Percentiles rank a stretch among this genome's conserved stretches.
phyloP scores from a whole-genome alignment of 1,140 invertebrate species.

The Drosophila sp. region DNA sequence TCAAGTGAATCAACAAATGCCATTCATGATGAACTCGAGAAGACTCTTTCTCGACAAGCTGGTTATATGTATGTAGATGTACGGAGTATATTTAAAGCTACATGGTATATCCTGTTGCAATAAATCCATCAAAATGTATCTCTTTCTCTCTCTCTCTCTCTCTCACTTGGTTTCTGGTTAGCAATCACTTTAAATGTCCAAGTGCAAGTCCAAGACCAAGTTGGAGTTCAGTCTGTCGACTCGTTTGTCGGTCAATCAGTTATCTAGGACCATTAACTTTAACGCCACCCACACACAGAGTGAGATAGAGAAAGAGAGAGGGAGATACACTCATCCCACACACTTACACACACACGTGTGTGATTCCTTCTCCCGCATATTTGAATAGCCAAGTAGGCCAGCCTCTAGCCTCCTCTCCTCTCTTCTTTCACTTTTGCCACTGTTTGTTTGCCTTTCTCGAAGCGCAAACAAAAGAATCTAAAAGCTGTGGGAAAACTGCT shows the following conservation, averaged over 20 bases:
- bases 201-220: conserved; percentile 21
- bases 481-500: conserved; percentile 28
- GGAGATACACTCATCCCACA: conserved; percentile 14
- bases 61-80: neutral
- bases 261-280: conserved; percentile 69
- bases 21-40: conserved; percentile 62
- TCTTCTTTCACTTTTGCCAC: neutral
- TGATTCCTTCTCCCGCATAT: conserved; percentile 64
- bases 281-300: conserved; percentile 49
- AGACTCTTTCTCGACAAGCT: neutral
- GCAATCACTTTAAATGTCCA: conserved; percentile 73
- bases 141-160: conserved; percentile 8
- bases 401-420: conserved; percentile 20
- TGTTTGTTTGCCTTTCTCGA: conserved; percentile 68
- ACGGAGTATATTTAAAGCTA: conserved; percentile 1
- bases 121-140: conserved; percentile 46
- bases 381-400: conserved; percentile 73
- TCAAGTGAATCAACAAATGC: conserved; percentile 68
- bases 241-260: conserved; percentile 47
- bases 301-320: conserved; percentile 20
- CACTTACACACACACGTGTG: neutral
- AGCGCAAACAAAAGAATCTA: conserved; percentile 65
- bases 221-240: conserved; percentile 17
- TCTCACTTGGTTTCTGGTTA: conserved; percentile 1
- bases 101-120: conserved; percentile 22